phyloP scores from a whole-genome alignment of 1,140 invertebrate genomes.

The Drosophila mauritiana region DNA sequence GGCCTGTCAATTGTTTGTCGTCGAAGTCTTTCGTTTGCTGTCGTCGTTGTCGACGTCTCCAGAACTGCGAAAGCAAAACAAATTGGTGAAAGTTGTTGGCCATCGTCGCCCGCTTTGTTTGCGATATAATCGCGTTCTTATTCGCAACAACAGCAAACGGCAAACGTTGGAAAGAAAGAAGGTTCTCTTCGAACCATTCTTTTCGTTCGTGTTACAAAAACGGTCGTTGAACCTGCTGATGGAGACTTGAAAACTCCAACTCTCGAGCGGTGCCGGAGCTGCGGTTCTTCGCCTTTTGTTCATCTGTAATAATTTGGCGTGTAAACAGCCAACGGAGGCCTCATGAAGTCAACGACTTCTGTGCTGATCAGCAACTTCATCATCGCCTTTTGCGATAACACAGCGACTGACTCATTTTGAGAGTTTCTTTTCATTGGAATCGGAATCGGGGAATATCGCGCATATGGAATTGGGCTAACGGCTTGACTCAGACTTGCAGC shows the following conservation, averaged over 20 bases:
- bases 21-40: constrained; percentile 53
- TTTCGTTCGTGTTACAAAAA: constrained; percentile 73
- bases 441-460: constrained; percentile 57
- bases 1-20: constrained; percentile 74
- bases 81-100: constrained; percentile 84
- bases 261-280: constrained; percentile 25
- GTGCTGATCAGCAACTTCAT: constrained; percentile 43
- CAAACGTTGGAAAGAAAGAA: constrained; percentile 33
- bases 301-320: constrained; percentile 82
- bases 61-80: constrained; percentile 84
- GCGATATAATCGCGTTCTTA: constrained; percentile 74
- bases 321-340: constrained; percentile 60
- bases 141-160: constrained; percentile 61
- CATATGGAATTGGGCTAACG: constrained; percentile 77
- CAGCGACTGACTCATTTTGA: constrained; percentile 42
- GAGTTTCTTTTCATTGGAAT: constrained; percentile 81
- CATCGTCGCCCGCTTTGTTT: constrained; percentile 76
- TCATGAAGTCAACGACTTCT: constrained; percentile 77
- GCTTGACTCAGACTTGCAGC: constrained; percentile 43
- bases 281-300: constrained; percentile 61
- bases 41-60: constrained; percentile 44
- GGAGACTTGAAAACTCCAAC: constrained; percentile 21
- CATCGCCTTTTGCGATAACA: constrained; percentile 36
- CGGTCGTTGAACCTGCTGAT: constrained; percentile 73
- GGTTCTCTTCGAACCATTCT: constrained; percentile 50